Evolutionary conservation across 2,888 invertebrate species (phyloP).

Genomic region (Latrodectus elegans): DNA sequence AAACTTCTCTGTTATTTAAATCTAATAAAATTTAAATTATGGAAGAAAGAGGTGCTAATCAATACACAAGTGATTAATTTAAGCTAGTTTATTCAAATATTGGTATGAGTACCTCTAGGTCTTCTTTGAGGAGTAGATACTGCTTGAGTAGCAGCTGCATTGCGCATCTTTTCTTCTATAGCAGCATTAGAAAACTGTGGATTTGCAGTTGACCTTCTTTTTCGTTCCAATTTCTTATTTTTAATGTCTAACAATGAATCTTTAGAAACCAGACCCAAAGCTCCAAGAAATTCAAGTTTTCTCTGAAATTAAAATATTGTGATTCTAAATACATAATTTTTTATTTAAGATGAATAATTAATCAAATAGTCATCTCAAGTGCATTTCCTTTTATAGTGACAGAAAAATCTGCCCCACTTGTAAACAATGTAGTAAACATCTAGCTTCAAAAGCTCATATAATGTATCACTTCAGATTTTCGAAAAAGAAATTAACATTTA

Average conservation of each 20-base stretch:
- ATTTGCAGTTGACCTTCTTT: conserved; percentile 75
- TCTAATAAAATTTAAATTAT: too few relatives aligned
- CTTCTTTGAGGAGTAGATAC: conserved; percentile 40
- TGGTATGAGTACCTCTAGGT: conserved; percentile 53
- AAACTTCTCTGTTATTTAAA: too few relatives aligned
- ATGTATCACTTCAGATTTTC: too few relatives aligned
- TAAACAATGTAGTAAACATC: too few relatives aligned
- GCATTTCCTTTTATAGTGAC: too few relatives aligned
- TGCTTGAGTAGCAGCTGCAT: conserved; percentile 64
- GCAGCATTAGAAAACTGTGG: conserved; percentile 75
- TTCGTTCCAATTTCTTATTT: conserved; percentile 74
- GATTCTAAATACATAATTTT: background rate
- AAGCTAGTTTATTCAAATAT: too few relatives aligned
- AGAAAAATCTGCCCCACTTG: too few relatives aligned
- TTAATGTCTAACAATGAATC: conserved; percentile 73
- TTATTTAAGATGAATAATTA: background rate
- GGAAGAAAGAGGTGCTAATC: too few relatives aligned
- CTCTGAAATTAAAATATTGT: conserved; percentile 61
- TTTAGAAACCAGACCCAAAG: conserved; percentile 72
- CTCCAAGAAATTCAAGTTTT: conserved; percentile 72
- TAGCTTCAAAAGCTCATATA: too few relatives aligned
- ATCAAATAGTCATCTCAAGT: too few relatives aligned
- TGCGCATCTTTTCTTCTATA: conserved; percentile 72
- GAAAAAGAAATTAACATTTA: too few relatives aligned
- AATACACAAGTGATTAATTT: too few relatives aligned